phyloP scores from a whole-genome alignment of 2,888 invertebrate species.

The Teleiodes luculella region DNA sequence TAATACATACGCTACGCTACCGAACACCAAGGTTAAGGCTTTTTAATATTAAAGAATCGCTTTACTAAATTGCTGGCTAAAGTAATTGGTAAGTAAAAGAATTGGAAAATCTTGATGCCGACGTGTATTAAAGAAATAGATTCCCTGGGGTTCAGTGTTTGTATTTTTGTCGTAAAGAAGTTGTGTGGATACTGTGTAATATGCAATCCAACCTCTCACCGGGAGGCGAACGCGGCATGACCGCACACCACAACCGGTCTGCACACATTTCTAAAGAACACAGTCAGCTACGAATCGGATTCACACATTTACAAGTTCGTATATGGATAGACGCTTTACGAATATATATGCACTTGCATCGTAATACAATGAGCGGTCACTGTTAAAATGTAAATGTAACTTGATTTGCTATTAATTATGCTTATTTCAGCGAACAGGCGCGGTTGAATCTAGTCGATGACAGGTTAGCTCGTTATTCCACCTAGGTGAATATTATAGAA shows the following conservation, averaged over 20 bases:
- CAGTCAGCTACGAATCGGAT: not conserved
- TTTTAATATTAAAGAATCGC: not conserved
- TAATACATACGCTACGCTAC: not conserved
- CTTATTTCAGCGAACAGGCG: conserved; percentile 2
- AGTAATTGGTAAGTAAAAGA: not conserved
- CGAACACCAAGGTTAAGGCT: conserved; percentile 1
- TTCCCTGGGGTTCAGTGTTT: not conserved
- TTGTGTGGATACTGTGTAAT: conserved; percentile 4
- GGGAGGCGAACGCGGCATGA: conserved; percentile 31
- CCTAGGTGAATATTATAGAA: not conserved
- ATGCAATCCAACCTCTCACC: conserved; percentile 23
- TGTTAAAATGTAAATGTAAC: conserved; percentile 9
- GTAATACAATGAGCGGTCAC: conserved; percentile 14
- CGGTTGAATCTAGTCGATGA: not conserved
- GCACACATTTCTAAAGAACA: conserved; percentile 20
- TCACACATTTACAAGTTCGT: not conserved
- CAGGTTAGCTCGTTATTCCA: not conserved
- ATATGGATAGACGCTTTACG: conserved; percentile 3
- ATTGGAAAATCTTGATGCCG: not conserved
- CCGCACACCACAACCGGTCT: conserved; percentile 56
- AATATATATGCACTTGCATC: conserved; percentile 11
- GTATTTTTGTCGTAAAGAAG: not conserved
- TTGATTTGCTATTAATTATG: conserved; percentile 11
- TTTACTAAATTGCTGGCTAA: not conserved
- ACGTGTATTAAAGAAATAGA: not conserved